Evolutionary conservation across 2,113 vertebrate genomes (phyloP).

Genomic region (Syngnathus scovelli): DNA sequence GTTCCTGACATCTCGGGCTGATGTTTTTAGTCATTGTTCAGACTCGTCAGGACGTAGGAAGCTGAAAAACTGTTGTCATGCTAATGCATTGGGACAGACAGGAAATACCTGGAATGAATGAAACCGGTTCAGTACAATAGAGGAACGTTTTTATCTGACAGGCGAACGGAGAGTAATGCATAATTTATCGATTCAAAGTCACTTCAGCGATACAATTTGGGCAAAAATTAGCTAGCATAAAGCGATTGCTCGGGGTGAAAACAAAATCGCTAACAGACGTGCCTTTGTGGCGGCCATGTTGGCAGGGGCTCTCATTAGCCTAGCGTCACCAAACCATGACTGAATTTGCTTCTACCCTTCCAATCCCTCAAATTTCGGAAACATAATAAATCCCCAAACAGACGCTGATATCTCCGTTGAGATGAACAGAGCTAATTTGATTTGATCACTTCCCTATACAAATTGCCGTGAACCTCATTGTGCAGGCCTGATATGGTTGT

Average conservation of each 20-base stretch:
- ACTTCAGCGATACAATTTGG: not conserved
- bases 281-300: too few species aligned
- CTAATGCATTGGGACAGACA: not conserved
- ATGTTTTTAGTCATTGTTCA: not conserved
- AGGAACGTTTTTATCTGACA: not conserved
- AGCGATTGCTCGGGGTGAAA: not conserved
- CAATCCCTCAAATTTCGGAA: not conserved
- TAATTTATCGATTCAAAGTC: not conserved
- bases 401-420: not conserved
- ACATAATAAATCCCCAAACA: not conserved
- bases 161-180: too few species aligned
- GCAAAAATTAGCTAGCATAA: not conserved
- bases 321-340: too few species aligned
- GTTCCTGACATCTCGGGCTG: conserved; percentile 29
- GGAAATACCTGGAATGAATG: not conserved
- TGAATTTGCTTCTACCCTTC: not conserved
- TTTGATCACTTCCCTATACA: not conserved
- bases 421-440: not conserved
- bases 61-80: not conserved
- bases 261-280: not conserved
- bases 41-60: too few species aligned
- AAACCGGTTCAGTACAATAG: not conserved
- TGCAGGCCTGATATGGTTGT: not conserved
- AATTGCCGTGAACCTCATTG: not conserved
- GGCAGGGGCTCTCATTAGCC: too few species aligned